Percentiles rank a stretch among this genome's conserved stretches.
Conservation (phyloP, 2,113 vertebrate genomes). For the Eidolon helvum region DNA sequence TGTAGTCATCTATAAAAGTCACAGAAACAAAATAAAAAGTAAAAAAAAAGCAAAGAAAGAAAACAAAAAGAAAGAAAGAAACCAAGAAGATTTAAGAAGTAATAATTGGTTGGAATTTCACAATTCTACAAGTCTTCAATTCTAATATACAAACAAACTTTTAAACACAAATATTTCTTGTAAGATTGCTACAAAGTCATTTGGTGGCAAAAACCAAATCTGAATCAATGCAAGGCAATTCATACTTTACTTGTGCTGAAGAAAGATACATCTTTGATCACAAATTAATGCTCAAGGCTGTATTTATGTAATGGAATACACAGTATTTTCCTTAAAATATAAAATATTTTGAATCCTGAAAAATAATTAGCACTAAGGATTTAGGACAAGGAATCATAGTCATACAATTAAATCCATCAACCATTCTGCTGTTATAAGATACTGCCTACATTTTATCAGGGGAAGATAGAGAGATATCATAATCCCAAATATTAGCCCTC, state of each 20-base stretch:
- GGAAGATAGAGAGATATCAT: background rate
- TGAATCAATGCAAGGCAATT: background rate
- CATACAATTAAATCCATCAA: background rate
- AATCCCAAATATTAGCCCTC: background rate
- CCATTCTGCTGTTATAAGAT: background rate
- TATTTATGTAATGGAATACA: background rate
- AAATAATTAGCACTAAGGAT: background rate
- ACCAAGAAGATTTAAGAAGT: background rate
- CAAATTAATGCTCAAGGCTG: background rate
- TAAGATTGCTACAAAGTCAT: background rate
- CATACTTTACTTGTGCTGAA: background rate
- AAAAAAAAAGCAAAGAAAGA: background rate
- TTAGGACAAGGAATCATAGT: background rate
- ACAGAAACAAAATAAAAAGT: background rate
- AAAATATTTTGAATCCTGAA: background rate
- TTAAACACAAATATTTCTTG: background rate
- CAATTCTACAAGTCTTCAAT: background rate
- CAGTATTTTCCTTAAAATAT: background rate
- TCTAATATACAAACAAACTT: background rate
- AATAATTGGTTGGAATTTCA: background rate
- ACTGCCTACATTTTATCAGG: background rate
- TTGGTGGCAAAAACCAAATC: background rate
- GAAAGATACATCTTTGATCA: background rate
- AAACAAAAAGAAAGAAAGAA: background rate
- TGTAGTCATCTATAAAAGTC: background rate